Percentiles rank a stretch among this genome's conserved stretches.
phyloP scores from a whole-genome alignment of 2,113 vertebrate species.

The Antechinus stuartii region DNA sequence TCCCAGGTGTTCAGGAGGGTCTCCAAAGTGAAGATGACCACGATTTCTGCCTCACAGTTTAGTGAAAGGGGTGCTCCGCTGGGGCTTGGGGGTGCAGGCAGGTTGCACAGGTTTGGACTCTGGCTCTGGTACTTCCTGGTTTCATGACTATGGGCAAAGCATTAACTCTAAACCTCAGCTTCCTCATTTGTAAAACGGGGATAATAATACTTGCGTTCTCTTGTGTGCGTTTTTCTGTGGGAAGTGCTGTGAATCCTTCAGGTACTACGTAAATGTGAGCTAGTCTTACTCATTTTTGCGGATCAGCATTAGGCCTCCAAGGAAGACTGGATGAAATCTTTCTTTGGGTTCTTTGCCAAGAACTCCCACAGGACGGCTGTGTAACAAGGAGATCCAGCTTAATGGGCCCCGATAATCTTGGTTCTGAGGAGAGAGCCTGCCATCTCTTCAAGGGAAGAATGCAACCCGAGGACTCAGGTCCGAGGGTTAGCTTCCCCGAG shows the following conservation, averaged over 20 bases:
- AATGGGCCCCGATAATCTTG: not conserved
- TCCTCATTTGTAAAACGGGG: not conserved
- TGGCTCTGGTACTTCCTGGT: not conserved
- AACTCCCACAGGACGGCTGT: not conserved
- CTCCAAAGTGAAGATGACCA: not conserved
- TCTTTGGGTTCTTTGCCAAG: not conserved
- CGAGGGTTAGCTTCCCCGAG: not conserved
- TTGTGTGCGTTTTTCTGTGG: not conserved
- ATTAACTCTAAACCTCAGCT: not conserved
- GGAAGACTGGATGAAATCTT: not conserved
- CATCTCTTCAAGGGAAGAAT: not conserved
- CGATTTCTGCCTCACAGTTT: not conserved
- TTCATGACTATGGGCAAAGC: not conserved
- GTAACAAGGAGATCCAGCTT: not conserved
- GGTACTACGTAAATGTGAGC: not conserved
- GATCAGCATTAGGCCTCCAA: not conserved
- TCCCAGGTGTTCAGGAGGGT: not conserved
- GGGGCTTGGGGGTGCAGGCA: not conserved
- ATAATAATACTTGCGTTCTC: not conserved
- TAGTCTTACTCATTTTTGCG: not conserved
- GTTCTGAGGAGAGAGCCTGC: not conserved
- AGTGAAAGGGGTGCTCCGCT: not conserved
- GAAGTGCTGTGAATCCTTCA: not conserved
- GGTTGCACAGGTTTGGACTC: not conserved
- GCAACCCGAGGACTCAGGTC: no score